Base-by-base conservation (phyloP, 2,888 invertebrate species). In the Celastrina argiolus region DNA sequence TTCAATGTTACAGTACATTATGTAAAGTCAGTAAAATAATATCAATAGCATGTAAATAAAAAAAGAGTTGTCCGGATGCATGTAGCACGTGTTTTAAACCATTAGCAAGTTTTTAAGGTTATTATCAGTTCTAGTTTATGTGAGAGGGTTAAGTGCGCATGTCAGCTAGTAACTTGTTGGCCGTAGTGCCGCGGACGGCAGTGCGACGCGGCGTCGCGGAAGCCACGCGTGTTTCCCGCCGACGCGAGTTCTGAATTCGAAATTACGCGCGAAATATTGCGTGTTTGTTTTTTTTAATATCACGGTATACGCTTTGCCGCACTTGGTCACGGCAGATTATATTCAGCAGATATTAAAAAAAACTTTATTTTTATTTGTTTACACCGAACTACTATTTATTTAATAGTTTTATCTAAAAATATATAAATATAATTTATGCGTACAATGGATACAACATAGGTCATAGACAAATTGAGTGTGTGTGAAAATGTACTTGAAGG, bases 141-240 rank as follows among this genome's bases (percentile, higher is more conserved):
- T 58, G 77, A 78, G 78, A 78, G 79, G 78, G 76, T 76, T 77
- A 76, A 81, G 80, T 84, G 90, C 90, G 90, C 90, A 90, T 90
- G 90, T 82, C 88, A 79, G 80, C 74, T 72, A 82, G 75, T 87
- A 89, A 89, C 90, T 90, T 90, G 90, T 90, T 90, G 90, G 88
- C 84, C 80, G 79, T 79, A 75, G 73, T 76, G 74, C 75, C 70
- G 14, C 72, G 73, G 70, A 78, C 76, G 87, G 85, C 89, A 90
- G 90, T 90, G 89, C 88, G 88, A 78, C 80, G 87, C 82, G 82
- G 77, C 74, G 75, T 73, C 81, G 84, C 83, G 77, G 75, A 74
- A 79, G 78, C 73, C 77, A 78, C 81, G 82, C 81, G 85, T 79
- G 73, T 75, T 76, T 79, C 80, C 76, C 77, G 77, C 77, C 75